Evolutionary conservation across 2,113 vertebrate species (phyloP), one percentile per base, ranked within the genome.

Genomic region (Haemorhous mexicanus): DNA sequence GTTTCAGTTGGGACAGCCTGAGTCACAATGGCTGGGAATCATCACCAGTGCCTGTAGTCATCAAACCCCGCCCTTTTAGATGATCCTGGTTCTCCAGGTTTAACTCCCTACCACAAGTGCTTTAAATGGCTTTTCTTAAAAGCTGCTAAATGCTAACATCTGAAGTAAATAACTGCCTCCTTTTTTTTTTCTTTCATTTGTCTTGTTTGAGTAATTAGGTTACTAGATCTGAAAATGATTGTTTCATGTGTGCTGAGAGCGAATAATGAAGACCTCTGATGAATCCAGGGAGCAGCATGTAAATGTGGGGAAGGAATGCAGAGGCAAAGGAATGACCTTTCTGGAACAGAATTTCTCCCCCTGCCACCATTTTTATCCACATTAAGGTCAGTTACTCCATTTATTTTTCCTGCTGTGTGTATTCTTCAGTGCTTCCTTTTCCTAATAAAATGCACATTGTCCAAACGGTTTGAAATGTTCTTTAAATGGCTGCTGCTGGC

Each of bases 231-330:
- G 93, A 95, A 77, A 79, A 85, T 72, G 56, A 93, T 95, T 88
- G 84, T 89, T 95, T 79, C 91, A 64, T 94, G 77, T 8, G 3
- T 76, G 94, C 97, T 95, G 61, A 89, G 84, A 88, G 63, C 6
- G 84, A 97, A 98, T 97, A 98, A 98, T 97, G 87, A 96, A 93
- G 93, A 96, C 82, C 97, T 98, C 98, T 98, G 97, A 98, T 73
- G 70, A 93, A 89, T 77, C 52, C 44, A 91, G 53, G 8, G 3
- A 92, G 93, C 75, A 70, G 93, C 95, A 72, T 84, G 84, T 91
- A 82, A 90, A 86, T 87, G 30, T 64, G 55, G 74, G 47, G 90
- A 80, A 97, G 91, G 97, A 98, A 98, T 97, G 97, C 90, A 78
- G 83, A 78, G 72, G 92, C 92, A 96, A 96, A 74, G 64, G 58